Conservation (phyloP, 2,113 vertebrate genomes). For the Chaenogobius annularis region DNA sequence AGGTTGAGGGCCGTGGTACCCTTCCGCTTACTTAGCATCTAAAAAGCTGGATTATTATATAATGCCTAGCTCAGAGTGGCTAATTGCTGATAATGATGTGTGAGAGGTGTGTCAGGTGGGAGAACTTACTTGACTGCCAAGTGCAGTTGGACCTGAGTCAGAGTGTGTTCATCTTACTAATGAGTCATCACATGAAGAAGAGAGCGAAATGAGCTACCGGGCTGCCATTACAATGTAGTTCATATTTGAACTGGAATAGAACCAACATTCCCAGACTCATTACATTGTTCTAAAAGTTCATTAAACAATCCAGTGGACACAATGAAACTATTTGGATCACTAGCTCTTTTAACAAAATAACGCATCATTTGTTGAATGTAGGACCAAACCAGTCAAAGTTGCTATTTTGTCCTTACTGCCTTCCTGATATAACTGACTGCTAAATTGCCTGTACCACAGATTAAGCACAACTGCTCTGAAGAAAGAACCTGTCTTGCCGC, state of each 20-base stretch:
- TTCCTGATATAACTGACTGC: background rate
- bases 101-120: slow-evolving; percentile 72
- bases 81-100: slow-evolving; percentile 80
- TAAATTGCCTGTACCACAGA: background rate
- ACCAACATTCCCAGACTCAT: slow-evolving; percentile 65
- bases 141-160: slow-evolving; percentile 70
- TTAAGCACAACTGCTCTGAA: slow-evolving; percentile 21
- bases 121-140: slow-evolving; percentile 67
- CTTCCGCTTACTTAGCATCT: slow-evolving; percentile 42
- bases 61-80: slow-evolving; percentile 70
- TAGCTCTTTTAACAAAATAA: slow-evolving; percentile 36
- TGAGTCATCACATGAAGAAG: slow-evolving; percentile 75
- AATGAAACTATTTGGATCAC: slow-evolving; percentile 38
- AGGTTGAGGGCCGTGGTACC: slow-evolving; percentile 7
- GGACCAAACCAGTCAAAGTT: background rate
- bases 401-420: background rate
- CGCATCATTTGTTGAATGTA: slow-evolving; percentile 10
- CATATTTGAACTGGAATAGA: slow-evolving; percentile 52
- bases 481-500: slow-evolving; percentile 52
- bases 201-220: slow-evolving; percentile 64
- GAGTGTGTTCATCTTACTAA: slow-evolving; percentile 76
- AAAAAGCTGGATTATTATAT: slow-evolving; percentile 70
- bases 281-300: slow-evolving; percentile 63
- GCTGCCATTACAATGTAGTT: slow-evolving; percentile 68
- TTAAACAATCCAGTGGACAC: slow-evolving; percentile 62